Evolutionary conservation across 2,113 vertebrate genomes (phyloP).

Genomic region (Vanacampus margaritifer): DNA sequence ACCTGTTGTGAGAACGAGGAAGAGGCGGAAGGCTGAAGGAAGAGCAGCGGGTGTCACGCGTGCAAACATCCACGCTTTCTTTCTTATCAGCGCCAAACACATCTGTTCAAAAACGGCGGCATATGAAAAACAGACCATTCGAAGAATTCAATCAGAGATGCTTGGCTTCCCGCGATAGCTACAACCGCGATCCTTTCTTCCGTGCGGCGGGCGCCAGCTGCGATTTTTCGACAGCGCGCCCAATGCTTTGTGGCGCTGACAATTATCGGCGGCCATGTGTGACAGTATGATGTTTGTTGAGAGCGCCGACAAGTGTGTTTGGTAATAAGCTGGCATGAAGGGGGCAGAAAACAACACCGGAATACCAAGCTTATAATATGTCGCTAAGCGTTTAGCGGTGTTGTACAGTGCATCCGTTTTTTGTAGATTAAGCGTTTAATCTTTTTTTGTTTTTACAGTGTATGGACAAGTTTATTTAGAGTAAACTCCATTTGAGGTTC

Average conservation of each 20-base stretch:
- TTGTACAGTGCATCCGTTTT: neutral
- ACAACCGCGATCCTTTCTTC: conserved; percentile 69
- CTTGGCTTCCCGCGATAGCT: conserved; percentile 68
- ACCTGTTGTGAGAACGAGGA: conserved; percentile 30
- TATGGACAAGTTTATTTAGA: too few species aligned
- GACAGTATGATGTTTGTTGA: conserved; percentile 72
- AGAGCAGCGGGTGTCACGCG: conserved; percentile 37
- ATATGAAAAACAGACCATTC: conserved; percentile 60
- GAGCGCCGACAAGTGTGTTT: conserved; percentile 68
- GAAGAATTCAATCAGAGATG: conserved; percentile 73
- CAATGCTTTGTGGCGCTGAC: conserved; percentile 67
- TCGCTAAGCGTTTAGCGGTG: conserved; percentile 6
- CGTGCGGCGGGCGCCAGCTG: conserved; percentile 57
- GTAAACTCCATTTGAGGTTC: too few species aligned
- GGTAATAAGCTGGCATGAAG: conserved; percentile 65
- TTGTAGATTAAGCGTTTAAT: too few species aligned
- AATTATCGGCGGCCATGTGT: conserved; percentile 73
- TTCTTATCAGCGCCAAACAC: conserved; percentile 70
- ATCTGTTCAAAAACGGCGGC: conserved; percentile 69
- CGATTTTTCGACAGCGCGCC: conserved; percentile 38
- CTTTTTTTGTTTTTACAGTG: too few species aligned
- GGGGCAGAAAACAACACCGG: conserved; percentile 38
- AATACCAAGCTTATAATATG: conserved; percentile 48
- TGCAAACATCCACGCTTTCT: conserved; percentile 52
- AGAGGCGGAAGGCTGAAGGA: conserved; percentile 16